Percentiles rank a stretch among this genome's conserved stretches.
phyloP scores from a whole-genome alignment of 2,113 vertebrate species.

The Balaenoptera acutorostrata region DNA sequence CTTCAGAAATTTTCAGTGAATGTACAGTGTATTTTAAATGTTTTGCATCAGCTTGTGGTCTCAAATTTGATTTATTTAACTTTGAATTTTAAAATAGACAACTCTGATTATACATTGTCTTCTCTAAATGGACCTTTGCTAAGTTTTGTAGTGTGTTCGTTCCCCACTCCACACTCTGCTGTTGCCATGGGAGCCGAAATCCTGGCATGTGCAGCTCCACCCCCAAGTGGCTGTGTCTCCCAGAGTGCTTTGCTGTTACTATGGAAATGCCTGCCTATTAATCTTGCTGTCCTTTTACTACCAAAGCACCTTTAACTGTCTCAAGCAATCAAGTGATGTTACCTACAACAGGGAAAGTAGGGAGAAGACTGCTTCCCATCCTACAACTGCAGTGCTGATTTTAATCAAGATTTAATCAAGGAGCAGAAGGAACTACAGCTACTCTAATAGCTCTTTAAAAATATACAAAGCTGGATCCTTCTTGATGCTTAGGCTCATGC shows the following conservation, averaged over 20 bases:
- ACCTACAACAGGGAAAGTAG: slow-evolving; percentile 51
- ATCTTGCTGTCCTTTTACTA: slow-evolving; percentile 71
- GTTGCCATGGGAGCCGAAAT: slow-evolving; percentile 63
- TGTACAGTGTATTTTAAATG: slow-evolving; percentile 65
- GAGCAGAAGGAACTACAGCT: slow-evolving; percentile 28
- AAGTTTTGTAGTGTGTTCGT: slow-evolving; percentile 31
- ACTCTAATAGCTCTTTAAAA: slow-evolving; percentile 18
- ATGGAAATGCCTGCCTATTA: slow-evolving; percentile 74
- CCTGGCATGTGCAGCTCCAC: slow-evolving; percentile 23
- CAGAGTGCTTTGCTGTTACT: slow-evolving; percentile 73
- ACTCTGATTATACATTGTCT: slow-evolving; percentile 54
- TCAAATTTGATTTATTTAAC: slow-evolving; percentile 76
- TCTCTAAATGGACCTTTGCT: background rate
- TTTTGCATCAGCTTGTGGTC: slow-evolving; percentile 69
- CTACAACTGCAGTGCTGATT: slow-evolving; percentile 54
- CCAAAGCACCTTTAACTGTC: slow-evolving; percentile 69
- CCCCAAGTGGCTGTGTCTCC: slow-evolving; percentile 47
- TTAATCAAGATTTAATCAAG: slow-evolving; percentile 72
- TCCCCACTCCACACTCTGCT: slow-evolving; percentile 45
- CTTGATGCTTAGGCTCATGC: background rate
- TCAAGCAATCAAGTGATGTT: slow-evolving; percentile 72
- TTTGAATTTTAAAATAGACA: slow-evolving; percentile 57
- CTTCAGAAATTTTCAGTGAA: slow-evolving; percentile 51
- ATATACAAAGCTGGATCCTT: background rate
- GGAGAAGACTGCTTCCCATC: slow-evolving; percentile 34